phyloP scores from a whole-genome alignment of 2,797 vertebrate genomes.

The Enteromius unitaeniatus region DNA sequence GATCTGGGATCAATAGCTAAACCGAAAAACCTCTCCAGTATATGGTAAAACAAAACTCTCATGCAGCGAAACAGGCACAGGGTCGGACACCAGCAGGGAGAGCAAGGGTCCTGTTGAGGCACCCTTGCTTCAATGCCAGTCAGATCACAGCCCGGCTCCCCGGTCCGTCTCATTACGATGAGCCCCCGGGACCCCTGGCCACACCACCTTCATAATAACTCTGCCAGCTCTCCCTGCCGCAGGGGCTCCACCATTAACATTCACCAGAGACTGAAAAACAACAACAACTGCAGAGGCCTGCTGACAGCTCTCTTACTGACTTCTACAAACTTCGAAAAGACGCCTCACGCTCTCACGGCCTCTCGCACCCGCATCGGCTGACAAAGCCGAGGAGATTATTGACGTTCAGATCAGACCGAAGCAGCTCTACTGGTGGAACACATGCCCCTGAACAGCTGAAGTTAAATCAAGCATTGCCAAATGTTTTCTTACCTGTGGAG shows the following conservation, averaged over 20 bases:
- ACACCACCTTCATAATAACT: slow-evolving; percentile 50
- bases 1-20: slow-evolving; percentile 48
- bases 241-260: slow-evolving; percentile 75
- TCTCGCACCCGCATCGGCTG: slow-evolving; percentile 11
- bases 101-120: slow-evolving; percentile 56
- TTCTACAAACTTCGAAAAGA: slow-evolving; percentile 44
- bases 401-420: slow-evolving; percentile 40
- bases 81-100: slow-evolving; percentile 45
- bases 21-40: slow-evolving; percentile 34
- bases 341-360: slow-evolving; percentile 2
- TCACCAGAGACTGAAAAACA: slow-evolving; percentile 74
- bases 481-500: slow-evolving; percentile 63
- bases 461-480: slow-evolving; percentile 55
- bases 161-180: slow-evolving; percentile 54
- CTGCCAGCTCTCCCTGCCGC: slow-evolving; percentile 60
- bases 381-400: slow-evolving; percentile 46
- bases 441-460: slow-evolving; percentile 52
- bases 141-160: slow-evolving; percentile 50
- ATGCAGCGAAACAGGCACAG: slow-evolving; percentile 52
- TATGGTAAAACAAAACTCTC: slow-evolving; percentile 43
- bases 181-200: slow-evolving; percentile 44
- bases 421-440: slow-evolving; percentile 40
- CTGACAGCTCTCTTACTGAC: slow-evolving; percentile 40
- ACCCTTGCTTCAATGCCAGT: slow-evolving; percentile 30
- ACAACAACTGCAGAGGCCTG: slow-evolving; percentile 52